A percentile compares a stretch with the other conserved stretches of the same genome.
Evolutionary conservation across 2,113 vertebrate species (phyloP).

Genomic region (Lepisosteus osseus): DNA sequence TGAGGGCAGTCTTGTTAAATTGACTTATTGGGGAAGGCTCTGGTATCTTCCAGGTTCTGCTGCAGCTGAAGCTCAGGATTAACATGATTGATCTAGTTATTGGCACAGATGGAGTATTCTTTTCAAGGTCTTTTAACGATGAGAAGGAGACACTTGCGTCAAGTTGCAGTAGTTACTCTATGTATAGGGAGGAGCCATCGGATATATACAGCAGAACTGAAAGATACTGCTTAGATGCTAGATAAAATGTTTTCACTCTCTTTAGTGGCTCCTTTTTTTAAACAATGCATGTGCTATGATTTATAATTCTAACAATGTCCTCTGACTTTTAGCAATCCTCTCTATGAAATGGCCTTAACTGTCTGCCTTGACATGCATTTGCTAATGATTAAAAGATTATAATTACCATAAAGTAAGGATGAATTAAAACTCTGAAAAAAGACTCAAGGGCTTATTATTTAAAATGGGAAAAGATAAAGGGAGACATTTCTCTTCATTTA

Average conservation of each 20-base stretch:
- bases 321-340: constrained; percentile 44
- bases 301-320: neutral
- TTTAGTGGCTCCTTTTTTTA: neutral
- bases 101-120: no score
- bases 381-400: constrained; percentile 51
- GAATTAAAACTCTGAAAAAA: constrained; percentile 35
- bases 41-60: no score
- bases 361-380: constrained; percentile 49
- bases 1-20: neutral
- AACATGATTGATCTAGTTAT: no score
- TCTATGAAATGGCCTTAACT: constrained; percentile 34
- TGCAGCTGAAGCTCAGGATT: no score
- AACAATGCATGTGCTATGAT: neutral
- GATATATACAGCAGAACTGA: no score
- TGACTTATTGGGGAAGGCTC: no score
- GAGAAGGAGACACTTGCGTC: no score
- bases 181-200: neutral
- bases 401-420: constrained; percentile 56
- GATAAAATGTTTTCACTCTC: no score
- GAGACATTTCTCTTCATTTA: constrained; percentile 25
- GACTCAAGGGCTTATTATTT: constrained; percentile 48
- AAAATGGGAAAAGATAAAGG: constrained; percentile 40
- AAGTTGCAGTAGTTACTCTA: neutral
- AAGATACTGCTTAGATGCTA: no score
- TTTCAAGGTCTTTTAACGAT: no score